Percentiles rank a stretch among this genome's conserved stretches.
Conservation (phyloP, 2,113 vertebrate genomes). For the Corythaixoides concolor region DNA sequence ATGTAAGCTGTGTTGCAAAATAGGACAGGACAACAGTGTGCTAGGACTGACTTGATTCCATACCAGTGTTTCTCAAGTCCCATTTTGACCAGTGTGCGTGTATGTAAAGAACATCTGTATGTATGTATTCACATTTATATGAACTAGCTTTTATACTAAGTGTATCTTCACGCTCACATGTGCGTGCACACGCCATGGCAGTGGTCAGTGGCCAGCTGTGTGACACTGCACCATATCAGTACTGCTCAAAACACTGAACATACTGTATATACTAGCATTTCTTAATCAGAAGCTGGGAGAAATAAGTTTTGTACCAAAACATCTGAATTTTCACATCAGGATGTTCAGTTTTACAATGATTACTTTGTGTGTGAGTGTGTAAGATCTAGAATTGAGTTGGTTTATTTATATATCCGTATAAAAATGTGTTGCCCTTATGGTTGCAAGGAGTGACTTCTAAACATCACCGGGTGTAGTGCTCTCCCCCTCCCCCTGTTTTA, state of each 20-base stretch:
- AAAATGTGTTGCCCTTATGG: neutral
- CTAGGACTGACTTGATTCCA: neutral
- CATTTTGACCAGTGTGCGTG: neutral
- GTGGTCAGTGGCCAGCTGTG: neutral
- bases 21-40: neutral
- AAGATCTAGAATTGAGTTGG: neutral
- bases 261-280: neutral
- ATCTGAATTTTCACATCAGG: neutral
- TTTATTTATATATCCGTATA: neutral
- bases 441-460: neutral
- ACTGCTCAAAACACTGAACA: neutral
- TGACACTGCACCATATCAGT: neutral
- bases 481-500: neutral
- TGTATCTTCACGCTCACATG: neutral
- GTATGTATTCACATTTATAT: neutral
- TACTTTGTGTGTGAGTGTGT: neutral
- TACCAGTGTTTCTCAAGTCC: neutral
- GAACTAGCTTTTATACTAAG: neutral
- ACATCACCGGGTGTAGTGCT: neutral
- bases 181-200: neutral
- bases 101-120: neutral
- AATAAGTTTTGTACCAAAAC: neutral
- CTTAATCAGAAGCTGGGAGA: neutral
- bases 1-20: neutral
- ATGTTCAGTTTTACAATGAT: neutral